Conservation (phyloP, 2,888 invertebrate species). For the Cephus runcator region DNA sequence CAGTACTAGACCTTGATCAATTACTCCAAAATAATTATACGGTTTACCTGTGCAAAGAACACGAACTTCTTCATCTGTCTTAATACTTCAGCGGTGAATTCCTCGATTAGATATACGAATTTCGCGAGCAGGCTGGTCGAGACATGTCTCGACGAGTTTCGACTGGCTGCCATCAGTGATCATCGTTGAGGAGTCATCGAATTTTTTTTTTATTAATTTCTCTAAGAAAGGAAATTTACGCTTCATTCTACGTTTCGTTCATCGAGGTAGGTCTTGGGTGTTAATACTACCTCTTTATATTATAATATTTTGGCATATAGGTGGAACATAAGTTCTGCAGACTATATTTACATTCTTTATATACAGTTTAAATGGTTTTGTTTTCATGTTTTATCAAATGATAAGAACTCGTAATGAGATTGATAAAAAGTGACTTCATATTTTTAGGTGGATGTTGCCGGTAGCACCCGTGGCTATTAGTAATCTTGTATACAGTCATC, state of each 20-base stretch:
- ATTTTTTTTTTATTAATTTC: neutral
- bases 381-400: neutral
- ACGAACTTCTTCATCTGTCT: neutral
- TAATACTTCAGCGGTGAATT: neutral
- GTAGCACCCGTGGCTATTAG: neutral
- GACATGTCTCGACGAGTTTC: conserved; percentile 40
- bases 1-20: neutral
- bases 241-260: neutral
- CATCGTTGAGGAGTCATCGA: neutral
- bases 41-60: neutral
- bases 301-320: neutral
- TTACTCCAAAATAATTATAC: neutral
- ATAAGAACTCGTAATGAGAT: neutral
- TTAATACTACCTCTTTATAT: neutral
- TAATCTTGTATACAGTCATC: neutral
- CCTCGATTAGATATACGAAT: neutral
- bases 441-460: neutral
- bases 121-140: conserved; percentile 30
- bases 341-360: neutral
- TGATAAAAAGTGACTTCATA: neutral
- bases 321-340: neutral
- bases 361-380: neutral
- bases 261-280: neutral
- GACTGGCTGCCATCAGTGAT: conserved; percentile 35
- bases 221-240: neutral